Conservation (phyloP, 2,113 vertebrate genomes). For the Gobiocypris rarus region DNA sequence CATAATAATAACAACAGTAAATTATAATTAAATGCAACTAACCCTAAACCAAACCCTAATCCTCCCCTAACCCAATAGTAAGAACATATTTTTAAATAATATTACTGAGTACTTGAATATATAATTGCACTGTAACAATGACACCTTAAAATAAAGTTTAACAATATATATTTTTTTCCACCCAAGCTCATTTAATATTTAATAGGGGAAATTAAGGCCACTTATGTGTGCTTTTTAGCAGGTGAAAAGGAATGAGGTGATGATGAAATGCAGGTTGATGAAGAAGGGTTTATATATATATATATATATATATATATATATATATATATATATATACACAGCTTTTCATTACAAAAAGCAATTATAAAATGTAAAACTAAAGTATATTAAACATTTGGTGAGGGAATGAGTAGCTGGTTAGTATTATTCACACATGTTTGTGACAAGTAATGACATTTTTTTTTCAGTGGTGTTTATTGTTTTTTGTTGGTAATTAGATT, state of each 20-base stretch:
- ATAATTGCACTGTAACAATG: too few species aligned
- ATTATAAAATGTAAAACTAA: neutral
- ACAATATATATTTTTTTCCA: neutral
- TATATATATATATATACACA: neutral
- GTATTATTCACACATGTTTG: neutral
- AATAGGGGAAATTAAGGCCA: neutral
- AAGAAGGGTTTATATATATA: too few species aligned
- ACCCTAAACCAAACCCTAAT: too few species aligned
- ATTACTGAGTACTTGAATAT: too few species aligned
- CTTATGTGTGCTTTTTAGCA: neutral
- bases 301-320: too few species aligned
- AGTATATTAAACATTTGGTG: neutral
- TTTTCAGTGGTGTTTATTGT: constrained; percentile 4
- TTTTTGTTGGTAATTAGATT: neutral
- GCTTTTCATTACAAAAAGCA: neutral
- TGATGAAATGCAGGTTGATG: neutral
- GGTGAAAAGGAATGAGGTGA: neutral
- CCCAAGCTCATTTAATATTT: neutral
- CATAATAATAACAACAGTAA: too few species aligned
- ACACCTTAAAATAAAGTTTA: too few species aligned
- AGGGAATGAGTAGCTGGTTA: neutral
- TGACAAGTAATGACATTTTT: neutral
- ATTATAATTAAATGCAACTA: too few species aligned
- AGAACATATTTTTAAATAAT: too few species aligned
- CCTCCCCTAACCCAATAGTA: too few species aligned